Base-by-base conservation (phyloP, 2,888 invertebrate species). In the Pyrochroa serraticornis region DNA sequence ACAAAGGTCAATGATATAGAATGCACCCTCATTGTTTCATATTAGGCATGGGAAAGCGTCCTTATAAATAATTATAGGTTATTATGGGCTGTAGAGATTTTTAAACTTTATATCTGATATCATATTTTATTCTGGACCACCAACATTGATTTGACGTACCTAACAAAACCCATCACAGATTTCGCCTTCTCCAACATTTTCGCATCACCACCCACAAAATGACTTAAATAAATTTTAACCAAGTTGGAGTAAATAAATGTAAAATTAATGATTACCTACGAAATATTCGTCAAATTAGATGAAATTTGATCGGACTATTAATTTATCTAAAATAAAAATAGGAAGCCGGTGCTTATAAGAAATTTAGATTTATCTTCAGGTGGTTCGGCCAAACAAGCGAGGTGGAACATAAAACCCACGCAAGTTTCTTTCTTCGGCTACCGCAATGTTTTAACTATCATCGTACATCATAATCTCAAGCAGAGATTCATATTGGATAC, bases 31-130 rank as follows among this genome's bases (percentile, higher is more conserved):
- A 75, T 75, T 75, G 75, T 75, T 69, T 74, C 70, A 69, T 74
- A 72, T 74, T 75, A 75, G 72, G 74, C 73, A 75, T 75, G 75
- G 72, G 76, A 75, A 76, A 71, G 69, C 71, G 70, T 73, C 69
- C 67, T 69, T 65, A 63, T 66, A 67, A 70, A 72, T 75, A 74
- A 75, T 75, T 73, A 75, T 71, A 69, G 74, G 74, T 68, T 73
- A 73, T 74, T 72, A 74, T 70, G 66, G 69, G 55, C 70, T 68
- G 69, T 68, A 62, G 67, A 70, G 65, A 70, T 70, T 73, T 70
- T 71, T 67, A 69, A 69, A 70, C 61, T 68, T 70, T 65, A 68
- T 71, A 76, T 75, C 75, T 71, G 74, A 76, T 76, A 73, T 68
- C 66, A 75, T 71, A 72, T 74, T 75, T 74, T 71, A 73, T 74